Base-by-base conservation (phyloP, 2,797 vertebrate genomes). In the Falco peregrinus region DNA sequence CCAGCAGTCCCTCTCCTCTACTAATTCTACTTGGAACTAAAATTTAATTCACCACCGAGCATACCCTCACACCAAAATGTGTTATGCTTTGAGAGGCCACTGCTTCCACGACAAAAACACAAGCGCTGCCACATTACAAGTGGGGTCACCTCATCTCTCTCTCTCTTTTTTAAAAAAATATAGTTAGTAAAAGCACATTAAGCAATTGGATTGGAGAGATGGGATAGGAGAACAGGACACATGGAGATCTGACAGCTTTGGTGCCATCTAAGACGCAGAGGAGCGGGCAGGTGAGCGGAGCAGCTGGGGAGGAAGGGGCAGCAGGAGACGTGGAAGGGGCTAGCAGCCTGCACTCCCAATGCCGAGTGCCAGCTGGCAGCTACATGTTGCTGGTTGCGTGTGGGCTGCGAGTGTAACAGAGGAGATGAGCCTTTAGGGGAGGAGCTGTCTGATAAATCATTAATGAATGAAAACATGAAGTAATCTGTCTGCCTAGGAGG, bases 391-490 rank as follows among this genome's bases (percentile, higher is more conserved):
- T 88, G 80, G 56, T 73, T 95, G 89, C 0, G 24, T 91, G 95
- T 89, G 90, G 91, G 92, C 69, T 88, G 67, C 22, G 76, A 90
- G 56, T 59, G 37, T 53, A 78, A 56, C 33, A 63, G 81, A 91
- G 71, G 84, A 95, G 92, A 95, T 69, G 90, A 95, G 92, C 89
- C 94, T 96, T 87, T 63, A 96, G 93, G 94, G 90, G 73, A 97
- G 93, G 78, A 94, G 84, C 89, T 94, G 84, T 78, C 87, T 90
- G 90, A 89, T 96, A 94, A 96, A 96, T 94, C 93, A 96, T 96
- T 95, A 97, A 96, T 96, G 93, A 96, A 96, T 76, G 87, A 88
- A 95, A 96, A 96, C 92, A 92, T 43, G 84, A 94, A 96, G 92
- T 87, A 95, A 97, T 91, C 96, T 96, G 90, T 79, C 90, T 97